Conservation (phyloP, 2,888 invertebrate species). For the Aphelenchoides bicaudatus region DNA sequence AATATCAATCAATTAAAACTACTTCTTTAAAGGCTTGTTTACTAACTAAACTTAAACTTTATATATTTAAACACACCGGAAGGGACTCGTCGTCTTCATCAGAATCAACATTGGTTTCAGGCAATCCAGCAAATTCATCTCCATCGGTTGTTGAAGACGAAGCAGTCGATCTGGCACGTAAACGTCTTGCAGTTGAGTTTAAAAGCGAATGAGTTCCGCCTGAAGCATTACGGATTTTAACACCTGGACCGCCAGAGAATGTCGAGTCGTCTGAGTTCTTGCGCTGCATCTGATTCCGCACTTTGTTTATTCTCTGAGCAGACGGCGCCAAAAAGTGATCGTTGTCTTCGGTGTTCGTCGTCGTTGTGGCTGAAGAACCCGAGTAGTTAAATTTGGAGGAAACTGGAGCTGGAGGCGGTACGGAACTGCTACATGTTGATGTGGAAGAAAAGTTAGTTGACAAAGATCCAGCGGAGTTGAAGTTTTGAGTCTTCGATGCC, state of each 20-base stretch:
- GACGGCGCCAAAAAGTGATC: constrained; percentile 18
- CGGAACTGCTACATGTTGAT: constrained; percentile 2
- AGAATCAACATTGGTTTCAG: constrained; percentile 90
- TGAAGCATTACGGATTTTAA: constrained; percentile 35
- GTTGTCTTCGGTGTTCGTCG: constrained; percentile 12
- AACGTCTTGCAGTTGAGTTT: constrained; percentile 18
- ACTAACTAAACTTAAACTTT: no score
- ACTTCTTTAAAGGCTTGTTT: no score
- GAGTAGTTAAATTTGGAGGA: constrained; percentile 15
- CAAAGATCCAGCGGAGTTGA: constrained; percentile 5
- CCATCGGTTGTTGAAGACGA: constrained; percentile 56
- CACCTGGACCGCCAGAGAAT: constrained; percentile 18
- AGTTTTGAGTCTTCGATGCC: background rate
- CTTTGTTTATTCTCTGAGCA: constrained; percentile 29
- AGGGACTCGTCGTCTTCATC: constrained; percentile 67
- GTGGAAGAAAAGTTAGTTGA: background rate
- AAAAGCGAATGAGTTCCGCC: constrained; percentile 16
- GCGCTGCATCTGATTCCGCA: constrained; percentile 27
- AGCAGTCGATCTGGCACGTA: constrained; percentile 42
- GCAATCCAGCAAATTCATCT: constrained; percentile 67
- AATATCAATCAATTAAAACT: no score
- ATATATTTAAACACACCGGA: no score
- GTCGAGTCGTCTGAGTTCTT: constrained; percentile 35
- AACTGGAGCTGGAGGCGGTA: constrained; percentile 18
- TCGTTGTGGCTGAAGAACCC: constrained; percentile 11